Conservation (phyloP, 2,113 vertebrate genomes). For the Eleginops maclovinus region DNA sequence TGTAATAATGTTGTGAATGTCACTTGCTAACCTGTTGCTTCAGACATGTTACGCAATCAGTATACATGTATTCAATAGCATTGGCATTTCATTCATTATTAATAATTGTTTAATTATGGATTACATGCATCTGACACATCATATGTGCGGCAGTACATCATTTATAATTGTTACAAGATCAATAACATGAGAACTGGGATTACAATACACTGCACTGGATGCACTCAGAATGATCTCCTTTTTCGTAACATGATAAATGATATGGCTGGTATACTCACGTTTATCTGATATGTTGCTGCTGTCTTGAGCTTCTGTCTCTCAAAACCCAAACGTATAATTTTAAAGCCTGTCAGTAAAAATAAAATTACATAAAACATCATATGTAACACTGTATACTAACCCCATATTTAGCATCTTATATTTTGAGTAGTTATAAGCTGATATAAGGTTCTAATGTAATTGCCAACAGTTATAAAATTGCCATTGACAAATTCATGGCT, state of each 20-base stretch:
- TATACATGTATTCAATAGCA: not conserved
- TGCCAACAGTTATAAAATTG: not conserved
- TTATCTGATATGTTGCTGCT: not conserved
- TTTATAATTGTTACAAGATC: constrained; percentile 13
- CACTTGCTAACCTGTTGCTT: not conserved
- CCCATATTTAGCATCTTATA: not conserved
- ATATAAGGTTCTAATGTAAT: not conserved
- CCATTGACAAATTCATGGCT: no score
- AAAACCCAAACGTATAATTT: not conserved
- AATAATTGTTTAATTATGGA: constrained; percentile 26
- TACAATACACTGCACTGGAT: not conserved
- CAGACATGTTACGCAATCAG: not conserved
- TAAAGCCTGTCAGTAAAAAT: not conserved
- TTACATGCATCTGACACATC: constrained; percentile 18
- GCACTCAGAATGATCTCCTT: not conserved
- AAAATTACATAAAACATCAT: not conserved
- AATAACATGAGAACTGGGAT: constrained; percentile 3
- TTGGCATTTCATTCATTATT: constrained; percentile 41
- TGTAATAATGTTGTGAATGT: not conserved
- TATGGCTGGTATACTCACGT: not conserved
- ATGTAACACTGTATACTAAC: not conserved
- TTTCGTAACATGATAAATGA: not conserved
- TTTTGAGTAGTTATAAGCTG: not conserved
- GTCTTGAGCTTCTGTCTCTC: not conserved
- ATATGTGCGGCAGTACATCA: constrained; percentile 29